phyloP scores from a whole-genome alignment of 2,888 invertebrate species.

The Himalopsyche kuldschensis region DNA sequence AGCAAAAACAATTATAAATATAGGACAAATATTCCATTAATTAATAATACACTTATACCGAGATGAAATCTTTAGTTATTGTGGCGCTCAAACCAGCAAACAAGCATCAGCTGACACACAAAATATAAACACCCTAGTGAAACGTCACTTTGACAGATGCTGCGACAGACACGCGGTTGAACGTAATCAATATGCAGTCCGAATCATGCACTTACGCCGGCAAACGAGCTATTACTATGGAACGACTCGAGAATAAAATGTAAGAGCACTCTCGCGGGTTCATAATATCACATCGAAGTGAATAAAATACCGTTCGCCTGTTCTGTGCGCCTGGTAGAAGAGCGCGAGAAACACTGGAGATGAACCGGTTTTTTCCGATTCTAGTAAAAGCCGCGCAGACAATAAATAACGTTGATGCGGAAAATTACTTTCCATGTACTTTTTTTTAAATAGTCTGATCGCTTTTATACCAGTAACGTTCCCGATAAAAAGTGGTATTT shows the following conservation, averaged over 20 bases:
- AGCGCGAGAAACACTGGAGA: not conserved
- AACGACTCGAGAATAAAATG: not conserved
- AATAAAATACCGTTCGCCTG: not conserved
- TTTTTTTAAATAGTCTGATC: not conserved
- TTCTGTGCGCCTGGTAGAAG: not conserved
- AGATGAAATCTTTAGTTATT: not conserved
- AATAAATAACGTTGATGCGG: not conserved
- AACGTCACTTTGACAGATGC: conserved; percentile 21
- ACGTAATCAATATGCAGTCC: not conserved
- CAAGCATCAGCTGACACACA: conserved; percentile 9
- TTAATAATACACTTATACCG: too few relatives aligned
- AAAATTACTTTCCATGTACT: not conserved
- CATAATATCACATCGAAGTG: not conserved
- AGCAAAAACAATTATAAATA: too few relatives aligned
- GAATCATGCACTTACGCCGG: not conserved
- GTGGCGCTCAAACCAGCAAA: not conserved
- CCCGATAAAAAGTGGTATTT: not conserved
- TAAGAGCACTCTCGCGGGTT: too few relatives aligned
- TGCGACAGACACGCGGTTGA: not conserved
- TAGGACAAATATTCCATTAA: too few relatives aligned
- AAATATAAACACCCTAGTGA: not conserved
- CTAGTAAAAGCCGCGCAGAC: not conserved
- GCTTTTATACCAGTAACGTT: not conserved
- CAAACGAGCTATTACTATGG: not conserved
- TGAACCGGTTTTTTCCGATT: not conserved